phyloP scores from a whole-genome alignment of 2,113 vertebrate genomes.

The Neoarius graeffei region DNA sequence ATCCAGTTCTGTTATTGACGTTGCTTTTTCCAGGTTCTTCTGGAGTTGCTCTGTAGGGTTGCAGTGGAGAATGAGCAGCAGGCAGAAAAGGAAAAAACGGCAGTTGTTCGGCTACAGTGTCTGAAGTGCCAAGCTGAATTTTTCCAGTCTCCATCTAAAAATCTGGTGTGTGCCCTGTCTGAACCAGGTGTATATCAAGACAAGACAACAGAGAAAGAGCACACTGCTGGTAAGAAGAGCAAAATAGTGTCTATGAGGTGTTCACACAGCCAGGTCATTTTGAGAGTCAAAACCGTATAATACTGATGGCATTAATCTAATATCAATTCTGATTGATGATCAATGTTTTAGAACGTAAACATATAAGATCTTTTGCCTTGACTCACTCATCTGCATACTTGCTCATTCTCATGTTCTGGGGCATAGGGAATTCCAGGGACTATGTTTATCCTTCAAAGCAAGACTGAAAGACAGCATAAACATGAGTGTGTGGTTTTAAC shows the following conservation, averaged over 20 bases:
- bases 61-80: conserved; percentile 72
- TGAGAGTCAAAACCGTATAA: neutral
- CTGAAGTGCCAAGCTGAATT: conserved; percentile 84
- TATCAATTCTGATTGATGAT: neutral
- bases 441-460: no score
- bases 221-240: conserved; percentile 16
- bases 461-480: neutral
- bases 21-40: conserved; percentile 62
- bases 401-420: neutral
- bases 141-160: conserved; percentile 23
- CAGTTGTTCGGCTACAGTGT: conserved; percentile 73
- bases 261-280: neutral
- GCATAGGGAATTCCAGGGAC: neutral
- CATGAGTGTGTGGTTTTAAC: neutral
- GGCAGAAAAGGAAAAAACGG: conserved; percentile 49
- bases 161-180: neutral
- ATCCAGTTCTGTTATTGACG: neutral
- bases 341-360: neutral
- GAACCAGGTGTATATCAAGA: conserved; percentile 19
- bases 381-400: neutral
- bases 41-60: conserved; percentile 71
- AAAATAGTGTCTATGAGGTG: neutral
- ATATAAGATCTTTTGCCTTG: neutral
- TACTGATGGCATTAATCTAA: neutral
- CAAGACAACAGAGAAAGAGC: conserved; percentile 16